Conservation (phyloP, 2,797 vertebrate genomes). For the Smutsia gigantea region DNA sequence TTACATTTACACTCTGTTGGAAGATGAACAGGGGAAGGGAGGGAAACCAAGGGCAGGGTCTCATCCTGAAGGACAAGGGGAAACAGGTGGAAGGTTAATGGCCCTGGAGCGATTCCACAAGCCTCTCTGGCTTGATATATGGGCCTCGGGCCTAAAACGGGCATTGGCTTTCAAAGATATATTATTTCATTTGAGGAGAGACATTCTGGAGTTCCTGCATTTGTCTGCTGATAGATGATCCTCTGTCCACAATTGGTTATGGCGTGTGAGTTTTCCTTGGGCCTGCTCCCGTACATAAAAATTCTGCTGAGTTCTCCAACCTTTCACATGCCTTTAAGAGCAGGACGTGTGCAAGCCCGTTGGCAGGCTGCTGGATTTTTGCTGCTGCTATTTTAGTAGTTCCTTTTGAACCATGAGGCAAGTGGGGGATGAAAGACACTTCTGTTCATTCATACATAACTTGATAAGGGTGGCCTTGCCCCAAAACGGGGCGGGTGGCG, state of each 20-base stretch:
- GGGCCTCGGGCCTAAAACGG: constrained; percentile 94
- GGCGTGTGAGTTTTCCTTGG: constrained; percentile 93
- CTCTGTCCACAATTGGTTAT: constrained; percentile 93
- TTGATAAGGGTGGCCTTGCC: constrained; percentile 74
- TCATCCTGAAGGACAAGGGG: constrained; percentile 96
- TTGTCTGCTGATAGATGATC: constrained; percentile 99
- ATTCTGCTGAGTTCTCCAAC: constrained; percentile 91
- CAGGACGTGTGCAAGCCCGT: constrained; percentile 83
- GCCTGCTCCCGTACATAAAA: constrained; percentile 91
- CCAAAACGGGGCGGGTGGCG: background rate
- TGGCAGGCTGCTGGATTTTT: constrained; percentile 86
- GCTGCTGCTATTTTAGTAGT: constrained; percentile 91
- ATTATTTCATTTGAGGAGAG: constrained; percentile 99
- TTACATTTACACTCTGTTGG: constrained; percentile 91
- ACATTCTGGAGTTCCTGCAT: constrained; percentile 95
- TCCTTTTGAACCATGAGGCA: constrained; percentile 90
- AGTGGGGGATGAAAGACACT: constrained; percentile 87
- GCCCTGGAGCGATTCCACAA: constrained; percentile 98
- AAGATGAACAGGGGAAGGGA: constrained; percentile 93
- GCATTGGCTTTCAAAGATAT: constrained; percentile 99
- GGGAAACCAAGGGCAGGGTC: constrained; percentile 96
- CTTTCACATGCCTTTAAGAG: constrained; percentile 84
- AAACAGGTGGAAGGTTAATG: constrained; percentile 99
- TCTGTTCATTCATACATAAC: constrained; percentile 91
- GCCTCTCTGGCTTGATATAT: constrained; percentile 99